These are phyloP conservation scores for Stegophylla sp. DNA, from an alignment of 2,888 invertebrate species.

Conservation along the genomic window DNA sequence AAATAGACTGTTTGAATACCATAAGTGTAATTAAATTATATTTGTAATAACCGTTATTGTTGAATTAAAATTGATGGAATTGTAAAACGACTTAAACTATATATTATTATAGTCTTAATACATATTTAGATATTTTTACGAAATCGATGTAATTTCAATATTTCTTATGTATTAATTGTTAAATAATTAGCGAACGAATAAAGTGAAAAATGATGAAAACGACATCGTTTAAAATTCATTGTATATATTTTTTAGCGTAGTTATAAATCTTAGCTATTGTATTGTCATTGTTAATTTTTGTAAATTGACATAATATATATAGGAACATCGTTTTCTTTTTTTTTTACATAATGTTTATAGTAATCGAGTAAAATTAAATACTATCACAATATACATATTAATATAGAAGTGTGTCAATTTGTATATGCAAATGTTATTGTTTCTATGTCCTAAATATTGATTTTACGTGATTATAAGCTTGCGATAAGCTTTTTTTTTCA, in stretches of 20 bases:
- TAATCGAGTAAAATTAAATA: constrained; percentile 5
- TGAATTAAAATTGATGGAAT: neutral
- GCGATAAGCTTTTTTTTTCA: neutral
- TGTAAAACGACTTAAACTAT: constrained; percentile 5
- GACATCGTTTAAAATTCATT: neutral
- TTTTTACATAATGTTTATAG: constrained; percentile 9
- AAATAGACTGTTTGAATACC: constrained; percentile 26
- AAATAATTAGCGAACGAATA: neutral
- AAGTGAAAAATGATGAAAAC: neutral
- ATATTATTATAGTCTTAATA: neutral
- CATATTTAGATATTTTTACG: neutral
- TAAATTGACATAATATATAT: neutral
- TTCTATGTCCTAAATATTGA: neutral
- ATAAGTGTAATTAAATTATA: neutral
- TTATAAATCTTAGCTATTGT: neutral
- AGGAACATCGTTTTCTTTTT: neutral
- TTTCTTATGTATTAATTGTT: constrained; percentile 2
- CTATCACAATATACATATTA: constrained; percentile 18
- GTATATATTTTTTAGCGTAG: neutral
- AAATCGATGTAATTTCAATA: constrained; percentile 3
- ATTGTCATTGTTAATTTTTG: neutral
- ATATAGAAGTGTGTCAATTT: constrained; percentile 7
- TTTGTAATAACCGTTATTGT: neutral
- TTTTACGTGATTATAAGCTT: neutral
- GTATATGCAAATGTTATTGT: constrained; percentile 6